Base-by-base conservation (phyloP, 2,113 vertebrate species). In the Grus americana region DNA sequence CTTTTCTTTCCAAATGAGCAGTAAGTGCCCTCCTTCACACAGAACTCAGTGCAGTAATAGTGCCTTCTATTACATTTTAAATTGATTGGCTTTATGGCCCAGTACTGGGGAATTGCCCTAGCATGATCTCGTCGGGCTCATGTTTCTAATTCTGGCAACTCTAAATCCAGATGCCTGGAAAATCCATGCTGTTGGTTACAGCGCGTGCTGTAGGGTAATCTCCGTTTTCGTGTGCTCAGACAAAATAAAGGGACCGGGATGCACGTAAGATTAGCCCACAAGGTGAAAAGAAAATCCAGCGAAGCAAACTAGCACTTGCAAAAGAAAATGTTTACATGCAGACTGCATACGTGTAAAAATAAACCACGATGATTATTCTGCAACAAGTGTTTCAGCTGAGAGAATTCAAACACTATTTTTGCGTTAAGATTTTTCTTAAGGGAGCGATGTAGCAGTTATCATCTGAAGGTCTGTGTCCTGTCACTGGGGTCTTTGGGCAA, bases 121-220 rank as follows among this genome's bases (percentile, higher is more conserved):
- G 86, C 80, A 23, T 85, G 90, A 92, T 90, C 92, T 86, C 10
- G 47, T 58, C 12, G 6, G 88, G 89, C 80, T 96, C 58, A 11
- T 78, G 87, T 93, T 97, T 94, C 97, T 97, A 97, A 97, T 95
- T 97, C 91, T 74, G 94, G 97, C 78, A 67, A 71, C 89, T 92
- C 78, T 95, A 95, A 97, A 94, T 95, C 95, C 91, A 93, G 84
- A 88, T 78, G 89, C 55, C 75, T 79, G 93, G 87, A 65, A 97
- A 96, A 96, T 91, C 94, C 93, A 36, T 49, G 93, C 93, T 92
- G 79, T 49, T 94, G 93, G 79, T 97, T 90, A 49, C 73, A 75
- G 86, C 2, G 3, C 9, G 26, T 50, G 38, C 71, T 80, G 80
- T 26, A 72, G 75, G 62, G 47, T 87, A 95, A 96, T 92, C 93